Base-by-base conservation (phyloP, 2,888 invertebrate genomes). In the Platerodrilus igneus region DNA sequence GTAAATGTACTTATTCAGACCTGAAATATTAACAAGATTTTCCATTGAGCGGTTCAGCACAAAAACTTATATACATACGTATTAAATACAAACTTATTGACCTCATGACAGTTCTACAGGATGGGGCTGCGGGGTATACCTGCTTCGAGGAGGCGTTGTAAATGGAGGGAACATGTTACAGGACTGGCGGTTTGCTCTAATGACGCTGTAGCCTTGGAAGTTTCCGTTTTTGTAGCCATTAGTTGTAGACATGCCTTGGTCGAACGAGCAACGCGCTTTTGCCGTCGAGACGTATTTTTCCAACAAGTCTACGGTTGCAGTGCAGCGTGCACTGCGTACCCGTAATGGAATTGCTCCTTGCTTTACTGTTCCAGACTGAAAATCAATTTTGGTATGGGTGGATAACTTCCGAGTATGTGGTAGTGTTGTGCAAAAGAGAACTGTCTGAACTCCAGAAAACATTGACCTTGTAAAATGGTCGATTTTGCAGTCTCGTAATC, bases 361-460 rank as follows among this genome's bases (percentile, higher is more conserved):
- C 13, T 47, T 11, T 32, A 31, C 33, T 41, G 48, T 53, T 43
- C 50, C 49, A 15, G 44, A 46, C 34, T 31, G 47, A 20, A 48
- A 51, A 40, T 43, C 52, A 23, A 51, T 58, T 50, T 40, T 40
- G 44, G 31, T 37, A 22, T 54, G 47, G 46, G 46, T 57, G 39
- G 40, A 31, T 19, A 52, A 40, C 10, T 47, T 52, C 35, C 35
- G 48, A 30, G 13, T 43, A 49, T 49, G 37, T n/a, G n/a, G n/a
- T n/a, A n/a, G n/a, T n/a, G n/a, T n/a, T n/a, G n/a, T 23, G 44
- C 30, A 30, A 35, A 42, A 38, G 36, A 44, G 39, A 32, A 37
- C 42, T 26, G 37, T 47, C 10, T 47, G 48, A 39, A 48, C 50
- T 45, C 46, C 51, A 32, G 48, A 57, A 46, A 55, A 37, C 20